A percentile compares a stretch with the other conserved stretches of the same genome.
Conservation (phyloP, 2,888 invertebrate species). For the Selenia dentaria region DNA sequence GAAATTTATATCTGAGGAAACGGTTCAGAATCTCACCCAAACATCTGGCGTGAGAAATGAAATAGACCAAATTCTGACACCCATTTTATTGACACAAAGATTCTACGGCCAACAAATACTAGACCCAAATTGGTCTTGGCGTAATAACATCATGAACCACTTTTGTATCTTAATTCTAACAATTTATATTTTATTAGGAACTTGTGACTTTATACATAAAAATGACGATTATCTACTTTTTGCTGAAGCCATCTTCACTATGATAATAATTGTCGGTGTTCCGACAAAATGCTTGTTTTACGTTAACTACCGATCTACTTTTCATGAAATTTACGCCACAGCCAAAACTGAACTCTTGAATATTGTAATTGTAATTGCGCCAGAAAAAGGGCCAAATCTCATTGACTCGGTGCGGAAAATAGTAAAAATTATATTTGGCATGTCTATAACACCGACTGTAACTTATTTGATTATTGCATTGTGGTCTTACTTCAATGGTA, state of each 20-base stretch:
- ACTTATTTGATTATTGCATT: conserved; percentile 48
- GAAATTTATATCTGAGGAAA: conserved; percentile 36
- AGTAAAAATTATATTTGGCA: conserved; percentile 37
- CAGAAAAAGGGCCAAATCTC: conserved; percentile 26
- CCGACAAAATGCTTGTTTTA: conserved; percentile 49
- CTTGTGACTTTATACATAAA: conserved; percentile 43
- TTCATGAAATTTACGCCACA: conserved; percentile 47
- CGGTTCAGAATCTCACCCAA: conserved; percentile 40
- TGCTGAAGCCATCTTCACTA: conserved; percentile 58
- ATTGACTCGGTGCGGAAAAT: conserved; percentile 33
- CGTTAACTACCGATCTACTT: conserved; percentile 39
- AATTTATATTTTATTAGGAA: conserved; percentile 58
- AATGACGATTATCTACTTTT: conserved; percentile 45
- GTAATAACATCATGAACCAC: conserved; percentile 42
- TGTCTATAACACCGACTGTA: conserved; percentile 42
- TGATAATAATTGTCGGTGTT: conserved; percentile 45
- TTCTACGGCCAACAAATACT: conserved; percentile 60
- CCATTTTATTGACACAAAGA: conserved; percentile 48
- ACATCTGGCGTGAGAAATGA: conserved; percentile 54
- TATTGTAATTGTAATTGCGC: conserved; percentile 39
- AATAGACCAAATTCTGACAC: conserved; percentile 48
- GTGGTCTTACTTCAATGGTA: conserved; percentile 52
- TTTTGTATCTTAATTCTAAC: conserved; percentile 40
- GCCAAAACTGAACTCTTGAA: conserved; percentile 50
- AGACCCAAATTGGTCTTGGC: conserved; percentile 60